These are phyloP conservation scores for Campylomormyrus numenius DNA, from an alignment of 2,113 vertebrate species.

Conservation along the genomic window DNA sequence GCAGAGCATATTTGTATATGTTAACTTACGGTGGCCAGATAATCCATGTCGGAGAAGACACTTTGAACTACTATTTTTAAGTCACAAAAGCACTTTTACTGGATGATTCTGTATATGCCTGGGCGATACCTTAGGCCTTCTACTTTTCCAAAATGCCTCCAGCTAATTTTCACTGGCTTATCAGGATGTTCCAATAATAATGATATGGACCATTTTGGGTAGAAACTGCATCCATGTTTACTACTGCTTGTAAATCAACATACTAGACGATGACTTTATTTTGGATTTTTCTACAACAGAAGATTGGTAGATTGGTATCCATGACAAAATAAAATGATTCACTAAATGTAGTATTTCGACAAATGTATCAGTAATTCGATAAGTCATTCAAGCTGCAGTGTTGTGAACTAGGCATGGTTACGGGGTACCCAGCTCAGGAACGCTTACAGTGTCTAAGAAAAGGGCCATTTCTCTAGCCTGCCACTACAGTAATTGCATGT, in stretches of 20 bases:
- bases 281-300: background rate
- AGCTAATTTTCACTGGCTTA: background rate
- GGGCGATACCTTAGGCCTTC: background rate
- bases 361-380: background rate
- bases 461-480: constrained; percentile 16
- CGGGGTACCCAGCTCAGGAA: background rate
- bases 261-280: background rate
- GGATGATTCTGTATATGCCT: background rate
- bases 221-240: background rate
- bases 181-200: background rate
- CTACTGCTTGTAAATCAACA: background rate
- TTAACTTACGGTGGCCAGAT: background rate
- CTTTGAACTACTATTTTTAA: background rate
- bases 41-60: background rate
- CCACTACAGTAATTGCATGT: constrained; percentile 27
- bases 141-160: background rate
- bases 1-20: too few relatives aligned
- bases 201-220: background rate
- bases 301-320: background rate
- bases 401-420: background rate
- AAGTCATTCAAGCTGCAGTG: background rate
- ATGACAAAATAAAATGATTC: background rate
- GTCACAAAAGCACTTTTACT: background rate
- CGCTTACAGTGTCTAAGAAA: background rate
- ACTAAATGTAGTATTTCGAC: background rate